A percentile compares a stretch with the other conserved stretches of the same genome.
These are phyloP conservation scores for Drosophila kuntzei DNA, from an alignment of 2,888 invertebrate species.

Conservation along the genomic window DNA sequence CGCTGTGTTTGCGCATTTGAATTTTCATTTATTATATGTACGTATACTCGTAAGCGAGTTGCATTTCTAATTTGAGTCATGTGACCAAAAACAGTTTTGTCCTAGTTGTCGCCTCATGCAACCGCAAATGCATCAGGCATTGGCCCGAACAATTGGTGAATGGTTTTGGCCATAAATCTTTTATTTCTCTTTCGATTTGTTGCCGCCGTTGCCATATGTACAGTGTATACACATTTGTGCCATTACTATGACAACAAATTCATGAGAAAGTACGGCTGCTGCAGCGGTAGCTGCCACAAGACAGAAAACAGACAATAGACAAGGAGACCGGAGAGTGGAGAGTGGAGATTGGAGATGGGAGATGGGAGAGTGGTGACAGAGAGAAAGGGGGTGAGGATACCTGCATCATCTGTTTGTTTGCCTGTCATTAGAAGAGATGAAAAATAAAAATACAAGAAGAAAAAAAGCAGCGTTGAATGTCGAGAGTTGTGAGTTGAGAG, in stretches of 20 bases:
- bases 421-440: conserved; percentile 71
- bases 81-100: conserved; percentile 80
- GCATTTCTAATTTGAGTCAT: conserved; percentile 79
- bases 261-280: conserved; percentile 70
- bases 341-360: background rate
- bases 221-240: conserved; percentile 65
- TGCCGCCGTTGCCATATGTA: conserved; percentile 29
- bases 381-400: conserved; percentile 31
- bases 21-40: conserved; percentile 73
- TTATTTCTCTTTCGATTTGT: conserved; percentile 59
- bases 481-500: conserved; percentile 58
- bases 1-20: conserved; percentile 65
- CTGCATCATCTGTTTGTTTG: conserved; percentile 76
- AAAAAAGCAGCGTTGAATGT: conserved; percentile 67
- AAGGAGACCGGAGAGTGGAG: background rate
- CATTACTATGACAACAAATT: conserved; percentile 70
- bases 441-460: no score
- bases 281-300: conserved; percentile 60
- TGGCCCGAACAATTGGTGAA: conserved; percentile 74
- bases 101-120: conserved; percentile 76
- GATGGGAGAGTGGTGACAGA: conserved; percentile 9
- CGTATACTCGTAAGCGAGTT: conserved; percentile 45
- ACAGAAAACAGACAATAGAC: conserved; percentile 32
- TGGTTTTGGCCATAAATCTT: conserved; percentile 74
- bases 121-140: conserved; percentile 23